Evolutionary conservation across 2,888 invertebrate species (phyloP), one percentile per base, ranked within the genome.

Genomic region (Xylota segnis): DNA sequence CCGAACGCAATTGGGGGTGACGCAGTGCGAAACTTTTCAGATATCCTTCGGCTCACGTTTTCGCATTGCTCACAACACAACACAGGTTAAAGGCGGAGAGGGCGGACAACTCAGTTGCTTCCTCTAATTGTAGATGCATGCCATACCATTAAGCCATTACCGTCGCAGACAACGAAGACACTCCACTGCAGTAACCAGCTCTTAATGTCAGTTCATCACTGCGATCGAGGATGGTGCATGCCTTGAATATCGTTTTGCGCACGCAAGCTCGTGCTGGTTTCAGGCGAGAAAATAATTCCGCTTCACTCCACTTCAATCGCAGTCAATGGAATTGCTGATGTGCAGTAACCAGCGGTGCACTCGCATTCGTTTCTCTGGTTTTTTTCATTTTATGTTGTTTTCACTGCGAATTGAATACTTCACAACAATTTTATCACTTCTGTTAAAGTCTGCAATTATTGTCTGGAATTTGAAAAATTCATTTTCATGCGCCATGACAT

Each of bases 261-360:
- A 89, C 88, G 89, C 89, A 88, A 89, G 87, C 88, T 89, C 89
- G 88, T 89, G 88, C 88, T 89, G 88, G 88, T 88, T 89, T 87
- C 83, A 87, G 89, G 89, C 89, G 83, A 88, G 82, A 83, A 88
- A 88, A 88, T 74, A 87, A 88, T 87, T 87, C 75, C 83, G 78
- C 75, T 81, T 77, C 75, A 75, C 68, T 81, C 63, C 70, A 70
- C 47, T 75, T 75, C 81, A 71, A 58, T 84, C 47, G 78, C 71
- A 78, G 63, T 63, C 65, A 68, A 75, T 72, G 58, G 58, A 63
- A 72, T 58, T 71, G 59, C 47, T 40, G 45, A 52, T 29, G 14
- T 68, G 18, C 23, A 40, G 29, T 7, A 50, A 58, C 58, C 40
- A n/a, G 34, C 12, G 32, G 58, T 59, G 56, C 56, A 50, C 34